Evolutionary conservation across 2,113 vertebrate species (phyloP), one percentile per base, ranked within the genome.

Genomic region (sheep (Ovis aries)): DNA sequence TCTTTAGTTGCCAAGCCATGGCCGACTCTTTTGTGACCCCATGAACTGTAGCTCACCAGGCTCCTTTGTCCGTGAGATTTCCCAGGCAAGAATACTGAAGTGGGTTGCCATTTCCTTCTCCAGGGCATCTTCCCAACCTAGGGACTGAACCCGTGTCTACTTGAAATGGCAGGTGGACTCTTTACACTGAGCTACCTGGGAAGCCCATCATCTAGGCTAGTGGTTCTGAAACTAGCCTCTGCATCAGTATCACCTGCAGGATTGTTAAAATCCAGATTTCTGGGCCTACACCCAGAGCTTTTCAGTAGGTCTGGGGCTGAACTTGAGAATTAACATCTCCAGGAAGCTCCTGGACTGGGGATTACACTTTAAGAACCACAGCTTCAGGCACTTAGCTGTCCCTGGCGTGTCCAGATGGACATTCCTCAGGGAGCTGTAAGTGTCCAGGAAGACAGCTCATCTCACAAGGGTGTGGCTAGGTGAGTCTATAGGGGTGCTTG

Each of bases 371-470:
- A 36, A 88, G 92, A 62, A n/a, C 86, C 11, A 1, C 29, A 12
- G 27, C 21, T 50, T 15, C 50, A 9, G 48, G 60, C 33, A 5
- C 45, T 62, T 29, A 11, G 53, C 50, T 80, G 17, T 60, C 53
- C 2, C 1, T 5, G 21, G 16, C 0, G 0, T 19, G 62, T 33
- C 25, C 23, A 21, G 5, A 23, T 17, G 10, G n/a, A 23, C 0
- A 0, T 33, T 60, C 23, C 10, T 27, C 59, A 33, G 16, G 14
- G 60, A 36, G 6, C 40, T 67, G 16, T 16, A 17, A 31, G 40
- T 33, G 48, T 50, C 31, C 88, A 43, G 77, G 25, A 71, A 92
- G 57, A 55, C 11, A 2, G 7, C 31, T 84, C 29, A 4, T 13
- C 64, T 60, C 27, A 14, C 62, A 81, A 86, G 27, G 3, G 8